Evolutionary conservation across 2,888 invertebrate genomes (phyloP), one percentile per base, ranked within the genome.

Genomic region (Stictocephala bisonia): DNA sequence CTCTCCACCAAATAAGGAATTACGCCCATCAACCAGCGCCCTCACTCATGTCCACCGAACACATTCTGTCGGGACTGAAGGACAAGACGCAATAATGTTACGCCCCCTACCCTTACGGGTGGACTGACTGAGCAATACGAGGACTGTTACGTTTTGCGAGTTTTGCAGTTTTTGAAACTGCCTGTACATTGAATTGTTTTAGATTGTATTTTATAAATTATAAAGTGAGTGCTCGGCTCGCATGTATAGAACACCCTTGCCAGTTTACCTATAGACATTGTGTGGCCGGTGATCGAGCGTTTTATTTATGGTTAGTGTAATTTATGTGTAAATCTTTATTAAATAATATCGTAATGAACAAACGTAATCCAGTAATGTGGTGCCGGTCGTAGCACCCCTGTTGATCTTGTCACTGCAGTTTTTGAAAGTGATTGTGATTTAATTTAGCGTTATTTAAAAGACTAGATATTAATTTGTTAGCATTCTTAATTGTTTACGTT

Each of bases 1-100:
- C 96, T 80, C 88, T 97, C 79, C 97, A 97, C 85, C 97, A 97
- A 87, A 97, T 97, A 82, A 90, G 97, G 85, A 97, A 97, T 85
- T 97, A 96, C 85, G 95, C 95, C 77, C 95, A 95, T 84, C 96
- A 96, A 83, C 96, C 96, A 75, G 91, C 93, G 77, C 87, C 90
- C 41, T 76, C 79, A 71, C 75, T 80, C 56, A 78, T 80, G 77
- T 78, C 79, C 74, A 78, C 79, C 56, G 81, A 81, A 68, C 81
- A 81, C 74, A 77, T 81, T 51, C 77, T 81, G 72, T 79, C 79
- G 58, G 80, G 80, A 22, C 78, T 80, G 64, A 81, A 80, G 72
- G 79, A 81, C 68, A 80, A 81, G 72, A 77, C 77, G 53, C 78
- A 79, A 78, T 79, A 78, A 76, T 79, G 73, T 60, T 70, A 73